Base-by-base conservation (phyloP, 2,888 invertebrate species). In the Dusona sp. region DNA sequence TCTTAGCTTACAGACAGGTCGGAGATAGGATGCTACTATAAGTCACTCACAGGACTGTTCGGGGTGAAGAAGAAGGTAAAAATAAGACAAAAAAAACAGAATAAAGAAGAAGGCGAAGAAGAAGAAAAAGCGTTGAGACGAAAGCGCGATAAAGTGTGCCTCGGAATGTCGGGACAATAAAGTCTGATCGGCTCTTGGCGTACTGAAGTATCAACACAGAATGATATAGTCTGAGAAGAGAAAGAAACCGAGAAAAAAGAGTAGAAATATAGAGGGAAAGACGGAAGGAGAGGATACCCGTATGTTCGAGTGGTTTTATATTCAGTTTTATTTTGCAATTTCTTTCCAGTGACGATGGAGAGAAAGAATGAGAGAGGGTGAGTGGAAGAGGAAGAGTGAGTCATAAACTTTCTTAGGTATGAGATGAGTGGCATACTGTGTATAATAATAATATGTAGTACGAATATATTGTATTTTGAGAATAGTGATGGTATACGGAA, bases 301-400 rank as follows among this genome's bases (percentile, higher is more conserved):
- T 86, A 86, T 86, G 86, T 83, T 83, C 72, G 61, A 83, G 80
- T 48, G 68, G 73, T 83, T 86, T 86, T 80, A 86, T 86, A 83
- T 83, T 83, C 86, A 86, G 80, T 83, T 86, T 86, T 83, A 86
- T 86, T 86, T 83, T 77, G 86, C 80, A 83, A 83, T 83, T 86
- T 86, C 73, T 81, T 83, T 68, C 68, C 80, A 54, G 70, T 61
- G 45, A 65, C 13, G 54, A 80, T 9, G 29, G 3, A 36, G 64
- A 64, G 36, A n/a, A 68, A 7, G 42, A 22, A 54, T 19, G 42
- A 29, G 36, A 13, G 54, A 36, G 36, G 42, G 29, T n/a, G 33
- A 29, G 22, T 19, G 19, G 19, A 16, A 51, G 79, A 57, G 79
- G 48, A 45, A 48, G 73, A 65, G 78, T 16, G 29, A 74, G 80